Conservation (phyloP, 2,888 invertebrate genomes). For the Saturnia pavonia region DNA sequence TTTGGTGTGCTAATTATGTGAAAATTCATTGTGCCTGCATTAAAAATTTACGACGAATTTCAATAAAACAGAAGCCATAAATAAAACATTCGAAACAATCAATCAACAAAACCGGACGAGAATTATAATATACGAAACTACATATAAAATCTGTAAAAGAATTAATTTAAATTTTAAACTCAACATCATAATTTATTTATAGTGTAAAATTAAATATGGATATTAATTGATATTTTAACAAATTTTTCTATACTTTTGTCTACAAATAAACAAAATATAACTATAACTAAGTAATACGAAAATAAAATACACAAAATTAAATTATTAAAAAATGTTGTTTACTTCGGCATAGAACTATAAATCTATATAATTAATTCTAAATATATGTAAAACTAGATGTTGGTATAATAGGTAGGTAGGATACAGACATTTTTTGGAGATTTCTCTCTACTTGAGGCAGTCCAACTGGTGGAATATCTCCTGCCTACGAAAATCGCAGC, state of each 20-base stretch:
- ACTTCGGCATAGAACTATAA: too few species aligned
- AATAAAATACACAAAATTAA: too few species aligned
- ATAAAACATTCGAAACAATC: conserved; percentile 24
- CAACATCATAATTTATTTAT: background rate
- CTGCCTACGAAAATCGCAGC: too few species aligned
- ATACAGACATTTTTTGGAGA: too few species aligned
- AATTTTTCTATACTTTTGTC: background rate
- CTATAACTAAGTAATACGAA: too few species aligned
- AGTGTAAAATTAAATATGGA: background rate
- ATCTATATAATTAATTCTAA: too few species aligned
- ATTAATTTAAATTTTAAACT: background rate
- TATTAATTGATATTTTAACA: background rate
- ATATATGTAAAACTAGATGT: too few species aligned
- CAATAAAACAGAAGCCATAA: conserved; percentile 9
- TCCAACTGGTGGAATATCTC: too few species aligned
- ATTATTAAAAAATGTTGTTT: too few species aligned
- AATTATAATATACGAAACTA: background rate
- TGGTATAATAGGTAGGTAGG: too few species aligned
- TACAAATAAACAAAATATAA: too few species aligned
- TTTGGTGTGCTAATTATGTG: background rate
- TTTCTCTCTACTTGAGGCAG: too few species aligned
- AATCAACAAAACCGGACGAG: conserved; percentile 21
- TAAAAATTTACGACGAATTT: background rate
- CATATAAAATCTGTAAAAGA: background rate
- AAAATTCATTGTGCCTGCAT: background rate